Evolutionary conservation across 2,113 vertebrate species (phyloP), one percentile per base, ranked within the genome.

Genomic region (Coracopsis vasa): DNA sequence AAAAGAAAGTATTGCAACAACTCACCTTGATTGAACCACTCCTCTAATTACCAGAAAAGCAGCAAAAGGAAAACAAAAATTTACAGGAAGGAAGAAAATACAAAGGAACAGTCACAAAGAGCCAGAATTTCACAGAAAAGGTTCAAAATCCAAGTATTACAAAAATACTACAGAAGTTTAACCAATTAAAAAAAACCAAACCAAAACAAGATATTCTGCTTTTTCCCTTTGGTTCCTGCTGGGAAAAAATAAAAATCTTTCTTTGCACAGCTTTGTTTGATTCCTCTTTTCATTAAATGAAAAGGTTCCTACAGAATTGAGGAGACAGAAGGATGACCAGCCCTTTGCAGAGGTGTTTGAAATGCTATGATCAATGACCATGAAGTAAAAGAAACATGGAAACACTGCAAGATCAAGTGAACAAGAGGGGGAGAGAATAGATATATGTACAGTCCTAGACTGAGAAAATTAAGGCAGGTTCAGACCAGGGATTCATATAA

Each of bases 11-110:
- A 95, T 88, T 90, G 92, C 88, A 96, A 89, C 72, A 95, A 99
- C 99, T 99, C 98, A 99, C 99, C 99, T 99, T 99, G 99, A 98
- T 99, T 99, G 99, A 99, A 99, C 99, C 99, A 99, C 97, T 99
- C 99, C 98, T 99, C 99, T 99, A 99, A 97, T 95, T 98, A 98
- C 98, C 98, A 98, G 98, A 98, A 98, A 98, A 98, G 98, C 98
- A 99, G 98, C 98, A 98, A 98, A 98, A 98, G 97, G 96, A 97
- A 98, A 98, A 95, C 91, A 96, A 97, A 95, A 97, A 96, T 92
- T 96, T 96, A 98, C 97, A 97, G 97, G 97, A 97, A 86, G 97
- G 97, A 92, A 97, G 93, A 97, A 98, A 97, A 98, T 92, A 98
- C 96, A 97, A 97, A 97, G 98, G 94, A 97, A 98, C 92, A 98